These are phyloP conservation scores for Chiloscyllium plagiosum DNA, from an alignment of 2,113 vertebrate genomes.

Conservation along the genomic window DNA sequence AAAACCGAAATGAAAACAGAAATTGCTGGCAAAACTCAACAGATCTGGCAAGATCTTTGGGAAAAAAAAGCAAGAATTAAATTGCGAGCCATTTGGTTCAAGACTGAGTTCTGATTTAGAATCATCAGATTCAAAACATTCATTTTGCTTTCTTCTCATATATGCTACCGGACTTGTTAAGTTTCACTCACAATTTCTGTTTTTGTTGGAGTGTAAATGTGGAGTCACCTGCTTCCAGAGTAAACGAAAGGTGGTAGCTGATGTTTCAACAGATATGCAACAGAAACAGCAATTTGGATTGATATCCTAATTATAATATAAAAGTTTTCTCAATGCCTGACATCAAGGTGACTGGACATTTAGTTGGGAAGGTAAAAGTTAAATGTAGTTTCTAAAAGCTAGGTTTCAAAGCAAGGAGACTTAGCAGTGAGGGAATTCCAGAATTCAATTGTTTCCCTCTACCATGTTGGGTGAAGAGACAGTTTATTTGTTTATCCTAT, in stretches of 20 bases:
- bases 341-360: neutral
- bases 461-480: neutral
- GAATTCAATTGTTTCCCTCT: neutral
- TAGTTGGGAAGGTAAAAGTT: neutral
- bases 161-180: too few relatives aligned
- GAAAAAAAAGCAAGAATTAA: too few relatives aligned
- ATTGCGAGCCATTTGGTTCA: too few relatives aligned
- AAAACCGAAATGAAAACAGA: too few relatives aligned
- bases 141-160: too few relatives aligned
- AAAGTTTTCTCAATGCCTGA: neutral
- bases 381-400: neutral
- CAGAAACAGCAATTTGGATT: neutral
- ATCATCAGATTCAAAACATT: too few relatives aligned
- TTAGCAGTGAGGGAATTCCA: neutral
- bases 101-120: too few relatives aligned
- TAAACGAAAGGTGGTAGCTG: neutral
- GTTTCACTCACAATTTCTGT: too few relatives aligned
- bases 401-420: neutral
- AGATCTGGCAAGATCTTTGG: too few relatives aligned
- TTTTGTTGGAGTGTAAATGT: neutral
- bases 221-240: neutral
- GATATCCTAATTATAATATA: neutral
- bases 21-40: too few relatives aligned
- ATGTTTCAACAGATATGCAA: neutral
- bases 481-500: too few relatives aligned